phyloP scores from a whole-genome alignment of 2,797 vertebrate species.

The Odontamblyopus rebecca region DNA sequence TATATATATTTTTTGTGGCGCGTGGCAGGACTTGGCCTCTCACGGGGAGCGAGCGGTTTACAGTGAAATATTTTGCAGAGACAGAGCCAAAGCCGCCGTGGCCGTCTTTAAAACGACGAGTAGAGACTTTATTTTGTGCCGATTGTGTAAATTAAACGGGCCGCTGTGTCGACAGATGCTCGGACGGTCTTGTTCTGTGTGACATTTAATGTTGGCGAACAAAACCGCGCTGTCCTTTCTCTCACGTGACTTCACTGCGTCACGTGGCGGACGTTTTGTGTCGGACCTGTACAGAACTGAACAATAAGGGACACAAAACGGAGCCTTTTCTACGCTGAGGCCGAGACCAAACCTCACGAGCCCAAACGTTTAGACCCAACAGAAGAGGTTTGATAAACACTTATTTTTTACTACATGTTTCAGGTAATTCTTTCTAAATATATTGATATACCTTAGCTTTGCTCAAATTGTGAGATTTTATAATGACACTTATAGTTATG shows the following conservation, averaged over 20 bases:
- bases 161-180: constrained; percentile 25
- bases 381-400: constrained; percentile 81
- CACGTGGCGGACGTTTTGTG: constrained; percentile 55
- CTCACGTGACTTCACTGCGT: constrained; percentile 41
- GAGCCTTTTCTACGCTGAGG: constrained; percentile 48
- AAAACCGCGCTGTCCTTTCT: constrained; percentile 49
- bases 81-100: constrained; percentile 13
- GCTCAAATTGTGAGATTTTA: constrained; percentile 94
- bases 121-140: constrained; percentile 44
- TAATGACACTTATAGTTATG: constrained; percentile 82
- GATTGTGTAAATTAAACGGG: constrained; percentile 40
- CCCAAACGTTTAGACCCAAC: constrained; percentile 60
- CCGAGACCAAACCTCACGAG: background rate
- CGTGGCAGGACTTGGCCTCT: background rate
- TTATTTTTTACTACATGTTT: constrained; percentile 86
- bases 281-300: constrained; percentile 36
- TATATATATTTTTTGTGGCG: no score
- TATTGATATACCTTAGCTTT: constrained; percentile 90
- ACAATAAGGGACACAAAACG: constrained; percentile 54
- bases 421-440: constrained; percentile 86
- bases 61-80: background rate
- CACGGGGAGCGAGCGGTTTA: background rate
- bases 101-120: constrained; percentile 20
- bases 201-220: constrained; percentile 54
- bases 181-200: constrained; percentile 46